Evolutionary conservation across 2,797 vertebrate species (phyloP).

Genomic region (Podarcis lilfordi): DNA sequence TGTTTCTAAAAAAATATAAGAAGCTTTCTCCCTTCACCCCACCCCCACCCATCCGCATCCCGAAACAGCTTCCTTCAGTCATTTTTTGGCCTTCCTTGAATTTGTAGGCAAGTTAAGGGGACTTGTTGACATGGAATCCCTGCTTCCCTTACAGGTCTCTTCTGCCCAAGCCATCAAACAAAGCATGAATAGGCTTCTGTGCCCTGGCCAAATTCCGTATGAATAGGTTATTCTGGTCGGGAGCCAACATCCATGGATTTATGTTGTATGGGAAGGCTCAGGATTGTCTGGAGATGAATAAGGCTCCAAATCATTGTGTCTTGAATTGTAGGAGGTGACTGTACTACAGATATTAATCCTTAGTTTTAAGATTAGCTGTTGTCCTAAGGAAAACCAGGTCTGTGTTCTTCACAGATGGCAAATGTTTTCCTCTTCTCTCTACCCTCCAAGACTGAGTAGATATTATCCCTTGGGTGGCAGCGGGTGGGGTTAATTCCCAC

Average conservation of each 20-base stretch:
- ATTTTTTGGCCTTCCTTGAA: neutral
- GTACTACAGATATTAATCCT: conserved; percentile 49
- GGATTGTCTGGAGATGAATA: neutral
- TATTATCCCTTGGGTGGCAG: conserved; percentile 41
- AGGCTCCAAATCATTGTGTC: neutral
- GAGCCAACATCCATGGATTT: neutral
- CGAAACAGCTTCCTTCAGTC: neutral
- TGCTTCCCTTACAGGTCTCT: conserved; percentile 12
- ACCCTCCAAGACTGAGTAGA: conserved; percentile 28
- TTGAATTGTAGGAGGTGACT: conserved; percentile 21
- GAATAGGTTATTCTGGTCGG: conserved; percentile 3
- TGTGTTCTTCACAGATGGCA: conserved; percentile 68
- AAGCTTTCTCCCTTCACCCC: neutral
- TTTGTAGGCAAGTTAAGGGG: neutral
- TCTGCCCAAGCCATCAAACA: neutral
- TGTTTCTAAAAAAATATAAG: neutral
- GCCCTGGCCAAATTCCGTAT: neutral
- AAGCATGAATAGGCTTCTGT: neutral
- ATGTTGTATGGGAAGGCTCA: neutral
- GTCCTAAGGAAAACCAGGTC: conserved; percentile 48
- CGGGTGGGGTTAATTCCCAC: neutral
- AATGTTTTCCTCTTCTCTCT: conserved; percentile 55
- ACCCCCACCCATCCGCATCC: neutral
- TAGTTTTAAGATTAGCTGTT: conserved; percentile 54
- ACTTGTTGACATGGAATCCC: conserved; percentile 26